A percentile compares a stretch with the other conserved stretches of the same genome.
phyloP scores from a whole-genome alignment of 2,888 invertebrate species.

The Achlya flavicornis region DNA sequence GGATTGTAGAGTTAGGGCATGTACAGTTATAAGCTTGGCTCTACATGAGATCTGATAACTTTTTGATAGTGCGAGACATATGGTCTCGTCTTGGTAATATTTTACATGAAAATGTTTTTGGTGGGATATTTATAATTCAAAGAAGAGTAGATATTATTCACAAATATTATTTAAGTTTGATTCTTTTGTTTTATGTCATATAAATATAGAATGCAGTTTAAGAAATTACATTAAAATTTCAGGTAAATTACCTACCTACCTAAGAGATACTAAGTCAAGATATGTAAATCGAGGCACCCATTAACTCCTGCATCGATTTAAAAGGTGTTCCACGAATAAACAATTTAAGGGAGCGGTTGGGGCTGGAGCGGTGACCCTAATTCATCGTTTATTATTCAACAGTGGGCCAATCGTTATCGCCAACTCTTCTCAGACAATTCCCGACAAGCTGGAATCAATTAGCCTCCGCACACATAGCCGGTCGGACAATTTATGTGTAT shows the following conservation, averaged over 20 bases:
- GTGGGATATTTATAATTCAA: too few relatives aligned
- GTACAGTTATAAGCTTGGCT: too few relatives aligned
- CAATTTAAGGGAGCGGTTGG: constrained; percentile 31
- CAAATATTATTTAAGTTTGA: too few relatives aligned
- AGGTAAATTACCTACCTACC: constrained; percentile 18
- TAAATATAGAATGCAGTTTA: too few relatives aligned
- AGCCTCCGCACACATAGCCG: constrained; percentile 60
- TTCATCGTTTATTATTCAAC: constrained; percentile 72
- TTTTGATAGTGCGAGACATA: too few relatives aligned
- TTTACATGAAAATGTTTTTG: too few relatives aligned
- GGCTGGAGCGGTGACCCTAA: constrained; percentile 48
- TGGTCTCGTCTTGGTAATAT: too few relatives aligned
- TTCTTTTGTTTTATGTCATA: too few relatives aligned
- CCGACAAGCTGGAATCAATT: constrained; percentile 68
- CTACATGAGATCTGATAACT: too few relatives aligned
- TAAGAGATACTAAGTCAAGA: constrained; percentile 40
- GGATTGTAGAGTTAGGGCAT: too few relatives aligned
- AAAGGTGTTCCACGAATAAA: constrained; percentile 67
- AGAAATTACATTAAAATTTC: too few relatives aligned
- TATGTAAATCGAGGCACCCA: constrained; percentile 51
- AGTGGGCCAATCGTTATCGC: constrained; percentile 13
- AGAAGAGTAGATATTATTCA: too few relatives aligned
- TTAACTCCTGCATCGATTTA: constrained; percentile 49
- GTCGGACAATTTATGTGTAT: constrained; percentile 60
- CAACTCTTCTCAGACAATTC: constrained; percentile 41